Percentiles rank a stretch among this genome's conserved stretches.
phyloP scores from a whole-genome alignment of 2,888 invertebrate genomes.

The Quadroppia sp. region DNA sequence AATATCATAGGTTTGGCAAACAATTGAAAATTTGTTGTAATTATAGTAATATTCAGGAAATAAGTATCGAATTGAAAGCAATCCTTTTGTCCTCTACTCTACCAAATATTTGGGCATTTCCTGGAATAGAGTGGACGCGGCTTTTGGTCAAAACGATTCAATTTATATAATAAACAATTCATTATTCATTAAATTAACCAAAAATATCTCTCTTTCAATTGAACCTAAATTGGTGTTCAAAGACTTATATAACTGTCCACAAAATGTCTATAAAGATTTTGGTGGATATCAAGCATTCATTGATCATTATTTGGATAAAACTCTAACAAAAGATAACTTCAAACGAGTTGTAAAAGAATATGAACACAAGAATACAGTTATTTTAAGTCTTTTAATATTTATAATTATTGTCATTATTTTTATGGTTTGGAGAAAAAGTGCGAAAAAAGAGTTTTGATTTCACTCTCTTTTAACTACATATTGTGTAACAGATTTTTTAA shows the following conservation, averaged over 20 bases:
- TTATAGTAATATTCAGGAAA: neutral
- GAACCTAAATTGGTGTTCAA: neutral
- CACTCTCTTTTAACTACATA: too few relatives aligned
- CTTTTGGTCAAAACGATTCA: neutral
- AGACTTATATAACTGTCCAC: neutral
- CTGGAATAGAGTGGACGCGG: slow-evolving; percentile 1
- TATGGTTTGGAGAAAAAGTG: neutral
- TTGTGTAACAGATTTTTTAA: too few relatives aligned
- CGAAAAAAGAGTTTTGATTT: too few relatives aligned
- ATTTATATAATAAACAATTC: neutral
- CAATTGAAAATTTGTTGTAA: neutral
- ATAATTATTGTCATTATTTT: neutral
- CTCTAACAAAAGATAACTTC: neutral
- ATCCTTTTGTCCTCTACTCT: neutral
- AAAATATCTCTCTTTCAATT: neutral
- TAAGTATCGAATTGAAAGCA: neutral
- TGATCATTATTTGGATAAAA: neutral
- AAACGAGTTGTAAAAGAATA: neutral
- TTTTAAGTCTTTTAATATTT: neutral
- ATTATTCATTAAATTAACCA: neutral
- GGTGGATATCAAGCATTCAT: neutral
- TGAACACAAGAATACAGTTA: neutral
- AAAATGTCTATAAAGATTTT: neutral
- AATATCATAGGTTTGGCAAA: neutral
- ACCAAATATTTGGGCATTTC: neutral